Conservation (phyloP, 2,113 vertebrate genomes). For the Puffinus mauretanicus region DNA sequence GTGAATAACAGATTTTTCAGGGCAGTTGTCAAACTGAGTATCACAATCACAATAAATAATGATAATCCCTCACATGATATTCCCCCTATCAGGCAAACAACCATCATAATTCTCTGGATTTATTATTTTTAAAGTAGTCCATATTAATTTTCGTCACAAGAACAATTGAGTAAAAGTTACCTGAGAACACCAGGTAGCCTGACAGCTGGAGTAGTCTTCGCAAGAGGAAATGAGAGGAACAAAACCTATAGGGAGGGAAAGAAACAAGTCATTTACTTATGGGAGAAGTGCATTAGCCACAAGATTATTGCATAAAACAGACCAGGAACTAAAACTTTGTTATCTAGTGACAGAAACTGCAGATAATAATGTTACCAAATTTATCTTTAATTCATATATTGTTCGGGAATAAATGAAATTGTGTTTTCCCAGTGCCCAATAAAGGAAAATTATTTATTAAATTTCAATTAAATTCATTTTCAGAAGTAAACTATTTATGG, state of each 20-base stretch:
- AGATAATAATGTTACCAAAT: not conserved
- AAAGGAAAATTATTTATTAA: not conserved
- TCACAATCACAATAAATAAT: not conserved
- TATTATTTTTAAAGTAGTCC: not conserved
- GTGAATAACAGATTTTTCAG: not conserved
- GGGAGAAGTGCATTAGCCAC: not conserved
- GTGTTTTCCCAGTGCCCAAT: rapidly evolving
- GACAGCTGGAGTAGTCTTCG: not conserved
- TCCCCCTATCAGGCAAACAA: not conserved
- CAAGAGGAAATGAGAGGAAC: not conserved
- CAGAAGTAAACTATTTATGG: not conserved
- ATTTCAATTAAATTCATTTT: not conserved
- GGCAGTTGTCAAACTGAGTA: not conserved
- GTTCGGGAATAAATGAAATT: not conserved
- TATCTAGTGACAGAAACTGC: not conserved
- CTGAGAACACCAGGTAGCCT: not conserved
- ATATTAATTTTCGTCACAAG: not conserved
- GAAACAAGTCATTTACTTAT: not conserved
- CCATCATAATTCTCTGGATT: rapidly evolving
- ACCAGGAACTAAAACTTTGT: not conserved
- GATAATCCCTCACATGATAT: not conserved
- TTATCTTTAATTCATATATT: not conserved
- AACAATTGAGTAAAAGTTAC: not conserved
- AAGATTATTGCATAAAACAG: not conserved
- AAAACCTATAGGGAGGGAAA: not conserved